Evolutionary conservation across 1,140 invertebrate genomes (phyloP), one percentile per base, ranked within the genome.

Genomic region (Dreissena rostriformis): DNA sequence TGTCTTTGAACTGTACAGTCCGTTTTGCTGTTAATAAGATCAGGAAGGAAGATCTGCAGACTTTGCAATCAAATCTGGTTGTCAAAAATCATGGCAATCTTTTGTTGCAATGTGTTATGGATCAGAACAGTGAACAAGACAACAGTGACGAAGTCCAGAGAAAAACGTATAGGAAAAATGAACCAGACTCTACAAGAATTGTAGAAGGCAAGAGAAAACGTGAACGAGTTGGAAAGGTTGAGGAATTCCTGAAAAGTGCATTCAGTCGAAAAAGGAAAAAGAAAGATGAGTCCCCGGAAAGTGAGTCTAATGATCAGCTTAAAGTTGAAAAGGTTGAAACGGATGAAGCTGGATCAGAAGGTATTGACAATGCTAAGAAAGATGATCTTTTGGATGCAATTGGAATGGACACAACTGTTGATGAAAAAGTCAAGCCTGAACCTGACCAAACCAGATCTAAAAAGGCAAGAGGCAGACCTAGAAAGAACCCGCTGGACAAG

Each of bases 1-100:
- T 70, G 17, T 82, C 79, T 49, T 53, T 82, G 15, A 74, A 74
- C 26, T 82, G 79, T 39, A 82, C 71, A 26, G 70, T 71, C n/a
- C 26, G 79, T 29, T 82, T 73, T 74, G 72, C 24, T 22, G 79
- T 82, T 17, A 74, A 82, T 67, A 19, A 49, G 19, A 49, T 82
- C 11, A 57, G 57, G 6, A 68, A 28, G 67, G 24, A 17, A 22
- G 29, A 68, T 24, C 19, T 22, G 17, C 4, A 68, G 24, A 68
- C 4, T 28, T 4, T 61, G 57, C 17, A 61, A 61, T 39, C 39
- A 39, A 39, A 39, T 39, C 39, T 39, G 39, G 2, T 39, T 39
- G 8, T 2, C 39, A 39, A 39, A 39, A 39, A 39, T 39, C 39
- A 39, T 39, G 39, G 39, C 8, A 39, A 39, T 39, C 17, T n/a